Percentiles rank a stretch among this genome's conserved stretches.
These are phyloP conservation scores for Heptranchias perlo DNA, from an alignment of 2,113 vertebrate genomes.

Conservation along the genomic window DNA sequence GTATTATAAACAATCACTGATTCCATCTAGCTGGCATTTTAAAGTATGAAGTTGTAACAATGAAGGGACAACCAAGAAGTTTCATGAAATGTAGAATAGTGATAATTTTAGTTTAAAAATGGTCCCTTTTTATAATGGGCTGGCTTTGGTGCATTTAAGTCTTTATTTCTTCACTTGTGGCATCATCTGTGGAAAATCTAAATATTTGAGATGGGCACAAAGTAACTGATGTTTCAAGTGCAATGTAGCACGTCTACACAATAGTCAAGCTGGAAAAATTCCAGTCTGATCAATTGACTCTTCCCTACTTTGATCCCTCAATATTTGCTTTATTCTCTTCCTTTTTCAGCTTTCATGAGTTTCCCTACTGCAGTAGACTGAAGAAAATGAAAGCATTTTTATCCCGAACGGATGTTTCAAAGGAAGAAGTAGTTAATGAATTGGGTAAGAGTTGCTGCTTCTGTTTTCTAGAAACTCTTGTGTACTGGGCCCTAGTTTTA, in stretches of 20 bases:
- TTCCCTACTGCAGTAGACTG: slow-evolving; percentile 79
- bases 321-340: not conserved
- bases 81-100: not conserved
- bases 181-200: not conserved
- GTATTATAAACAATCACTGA: not conserved
- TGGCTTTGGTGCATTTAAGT: not conserved
- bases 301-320: no score
- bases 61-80: not conserved
- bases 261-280: not conserved
- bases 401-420: slow-evolving; percentile 70
- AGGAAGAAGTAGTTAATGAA: slow-evolving; percentile 82
- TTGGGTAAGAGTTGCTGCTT: slow-evolving; percentile 65
- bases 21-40: not conserved
- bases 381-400: slow-evolving; percentile 85
- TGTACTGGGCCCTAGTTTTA: not conserved
- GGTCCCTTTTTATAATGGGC: not conserved
- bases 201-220: not conserved
- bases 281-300: not conserved
- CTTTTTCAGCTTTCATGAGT: slow-evolving; percentile 74
- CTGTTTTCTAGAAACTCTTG: not conserved
- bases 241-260: not conserved
- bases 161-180: not conserved
- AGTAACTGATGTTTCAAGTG: not conserved
- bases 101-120: not conserved
- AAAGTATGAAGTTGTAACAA: not conserved